Evolutionary conservation across 2,888 invertebrate species (phyloP), one percentile per base, ranked within the genome.

Genomic region (Capitulum mitella): DNA sequence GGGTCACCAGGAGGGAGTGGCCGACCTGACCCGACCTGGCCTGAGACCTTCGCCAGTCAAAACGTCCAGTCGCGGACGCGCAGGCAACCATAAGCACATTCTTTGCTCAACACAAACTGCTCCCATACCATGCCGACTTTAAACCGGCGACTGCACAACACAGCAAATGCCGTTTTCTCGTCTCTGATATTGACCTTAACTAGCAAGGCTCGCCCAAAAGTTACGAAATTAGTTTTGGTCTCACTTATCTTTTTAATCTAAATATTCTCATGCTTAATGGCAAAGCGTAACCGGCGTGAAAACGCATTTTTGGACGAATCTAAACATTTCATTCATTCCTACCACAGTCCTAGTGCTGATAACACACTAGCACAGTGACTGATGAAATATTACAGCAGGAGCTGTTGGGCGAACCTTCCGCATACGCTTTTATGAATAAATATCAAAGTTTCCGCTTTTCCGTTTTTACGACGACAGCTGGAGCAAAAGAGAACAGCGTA

Each of bases 381-480:
- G n/a, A n/a, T n/a, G n/a, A n/a, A n/a, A n/a, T n/a, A n/a, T n/a
- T n/a, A n/a, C n/a, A n/a, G n/a, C 32, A 14, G 61, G 12, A 61
- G 12, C 61, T 61, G 1, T 12, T 12, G 61, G 32, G 32, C 61
- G 61, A n/a, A 16, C 32, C 6, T 32, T 61, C 8, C 14, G 61
- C 61, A 32, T 61, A 61, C 32, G 61, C 61, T 61, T 61, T 58
- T 61, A 32, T 61, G 61, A 61, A 61, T 61, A 61, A 32, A 61
- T 32, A 32, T 61, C 16, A 61, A 32, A 61, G 14, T 61, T 61
- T 32, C 61, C 61, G 16, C 3, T n/a, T 2, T 16, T 12, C 16
- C 32, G 32, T 61, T 61, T 2, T 16, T 32, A 5, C 10, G 5
- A 6, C 54, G 3, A 2, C 54, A 54, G 51, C 54, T 54, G 54